phyloP scores from a whole-genome alignment of 1,140 invertebrate species.

The Coptotermes formosanus region DNA sequence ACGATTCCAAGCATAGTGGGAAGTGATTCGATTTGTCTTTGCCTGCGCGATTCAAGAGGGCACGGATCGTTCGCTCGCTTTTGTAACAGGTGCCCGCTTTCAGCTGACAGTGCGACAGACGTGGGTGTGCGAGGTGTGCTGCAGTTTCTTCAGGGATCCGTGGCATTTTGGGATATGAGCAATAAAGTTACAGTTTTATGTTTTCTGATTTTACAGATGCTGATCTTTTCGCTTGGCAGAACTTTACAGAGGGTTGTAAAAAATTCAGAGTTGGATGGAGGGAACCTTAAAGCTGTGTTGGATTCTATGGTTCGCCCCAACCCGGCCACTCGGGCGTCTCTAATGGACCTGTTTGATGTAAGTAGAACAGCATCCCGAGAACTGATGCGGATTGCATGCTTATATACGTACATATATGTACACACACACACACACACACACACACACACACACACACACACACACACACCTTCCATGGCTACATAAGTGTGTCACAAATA shows the following conservation, averaged over 20 bases:
- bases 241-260: slow-evolving; percentile 52
- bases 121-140: not conserved
- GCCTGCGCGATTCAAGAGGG: not conserved
- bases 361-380: slow-evolving; percentile 41
- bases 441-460: too few species aligned
- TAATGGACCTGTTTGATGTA: slow-evolving; percentile 60
- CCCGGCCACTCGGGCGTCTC: slow-evolving; percentile 53
- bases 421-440: too few species aligned
- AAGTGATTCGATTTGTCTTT: not conserved
- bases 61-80: not conserved
- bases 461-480: too few species aligned
- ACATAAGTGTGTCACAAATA: too few species aligned
- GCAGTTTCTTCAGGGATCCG: not conserved
- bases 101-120: not conserved
- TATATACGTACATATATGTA: not conserved
- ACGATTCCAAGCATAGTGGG: not conserved
- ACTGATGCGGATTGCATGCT: not conserved
- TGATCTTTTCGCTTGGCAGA: slow-evolving; percentile 59
- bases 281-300: slow-evolving; percentile 57
- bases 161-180: not conserved
- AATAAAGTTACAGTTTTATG: slow-evolving; percentile 26
- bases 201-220: slow-evolving; percentile 53
- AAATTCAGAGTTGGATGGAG: slow-evolving; percentile 52
- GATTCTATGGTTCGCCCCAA: slow-evolving; percentile 57
- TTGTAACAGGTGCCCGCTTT: not conserved